Evolutionary conservation across 2,888 invertebrate species (phyloP).

Genomic region (Campoplex nolae): DNA sequence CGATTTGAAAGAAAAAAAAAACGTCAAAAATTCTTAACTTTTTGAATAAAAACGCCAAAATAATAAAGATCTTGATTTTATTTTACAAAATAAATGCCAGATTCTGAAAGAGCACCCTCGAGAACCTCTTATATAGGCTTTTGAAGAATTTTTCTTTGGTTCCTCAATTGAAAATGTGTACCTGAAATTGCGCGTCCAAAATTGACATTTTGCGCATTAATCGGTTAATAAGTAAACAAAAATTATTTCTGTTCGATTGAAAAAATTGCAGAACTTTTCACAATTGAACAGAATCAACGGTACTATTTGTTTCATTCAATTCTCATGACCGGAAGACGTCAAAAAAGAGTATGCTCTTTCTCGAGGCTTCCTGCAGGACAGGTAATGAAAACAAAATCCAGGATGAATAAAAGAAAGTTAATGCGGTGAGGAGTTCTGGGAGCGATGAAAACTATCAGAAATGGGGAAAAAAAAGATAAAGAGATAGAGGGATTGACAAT

Average conservation of each 20-base stretch:
- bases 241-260: no score
- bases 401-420: constrained; percentile 20
- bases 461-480: constrained; percentile 6
- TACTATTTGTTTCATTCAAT: constrained; percentile 12
- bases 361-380: background rate
- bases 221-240: no score
- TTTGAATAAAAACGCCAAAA: no score
- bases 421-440: constrained; percentile 9
- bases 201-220: no score
- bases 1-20: no score
- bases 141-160: background rate
- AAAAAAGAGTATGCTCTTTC: background rate
- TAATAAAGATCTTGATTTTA: no score
- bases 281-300: constrained; percentile 7
- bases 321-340: constrained; percentile 4
- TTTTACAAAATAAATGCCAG: no score
- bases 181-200: no score
- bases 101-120: no score
- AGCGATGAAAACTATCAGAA: background rate
- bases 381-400: background rate
- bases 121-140: no score
- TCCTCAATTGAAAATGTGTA: background rate
- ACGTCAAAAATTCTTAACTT: no score
- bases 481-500: constrained; percentile 61
- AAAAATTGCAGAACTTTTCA: background rate